These are phyloP conservation scores for Aphaenogaster rudis DNA, from an alignment of 1,140 invertebrate species.

Conservation along the genomic window DNA sequence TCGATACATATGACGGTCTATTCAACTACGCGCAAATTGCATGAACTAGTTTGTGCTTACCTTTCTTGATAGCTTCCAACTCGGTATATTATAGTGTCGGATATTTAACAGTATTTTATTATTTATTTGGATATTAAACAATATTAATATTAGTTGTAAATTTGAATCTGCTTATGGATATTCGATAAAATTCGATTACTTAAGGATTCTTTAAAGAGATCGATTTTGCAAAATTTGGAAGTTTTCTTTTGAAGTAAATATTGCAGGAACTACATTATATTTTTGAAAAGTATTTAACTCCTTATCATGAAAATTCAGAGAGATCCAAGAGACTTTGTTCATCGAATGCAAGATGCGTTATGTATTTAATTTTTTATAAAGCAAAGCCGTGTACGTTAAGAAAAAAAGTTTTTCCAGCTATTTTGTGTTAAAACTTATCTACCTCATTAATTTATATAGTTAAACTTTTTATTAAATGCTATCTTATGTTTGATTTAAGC, in stretches of 20 bases:
- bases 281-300: neutral
- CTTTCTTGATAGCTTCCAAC: slow-evolving; percentile 16
- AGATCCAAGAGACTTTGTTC: neutral
- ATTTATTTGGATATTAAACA: neutral
- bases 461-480: slow-evolving; percentile 9
- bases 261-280: neutral
- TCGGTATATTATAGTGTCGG: neutral
- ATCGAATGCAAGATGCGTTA: neutral
- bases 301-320: neutral
- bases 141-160: slow-evolving; percentile 2
- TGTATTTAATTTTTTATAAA: slow-evolving; percentile 22
- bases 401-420: neutral
- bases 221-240: neutral
- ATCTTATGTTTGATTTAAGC: neutral
- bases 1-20: slow-evolving; percentile 32
- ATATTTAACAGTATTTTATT: slow-evolving; percentile 4
- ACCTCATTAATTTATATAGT: slow-evolving; percentile 35
- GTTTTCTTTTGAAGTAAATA: neutral
- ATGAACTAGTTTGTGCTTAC: slow-evolving; percentile 26
- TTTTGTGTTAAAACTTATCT: slow-evolving; percentile 29
- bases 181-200: neutral
- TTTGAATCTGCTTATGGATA: neutral
- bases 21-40: slow-evolving; percentile 43
- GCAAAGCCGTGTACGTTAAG: neutral
- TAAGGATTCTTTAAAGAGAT: neutral